Evolutionary conservation across 1,140 invertebrate genomes (phyloP), one percentile per base, ranked within the genome.

Genomic region (Heliconius nattereri): DNA sequence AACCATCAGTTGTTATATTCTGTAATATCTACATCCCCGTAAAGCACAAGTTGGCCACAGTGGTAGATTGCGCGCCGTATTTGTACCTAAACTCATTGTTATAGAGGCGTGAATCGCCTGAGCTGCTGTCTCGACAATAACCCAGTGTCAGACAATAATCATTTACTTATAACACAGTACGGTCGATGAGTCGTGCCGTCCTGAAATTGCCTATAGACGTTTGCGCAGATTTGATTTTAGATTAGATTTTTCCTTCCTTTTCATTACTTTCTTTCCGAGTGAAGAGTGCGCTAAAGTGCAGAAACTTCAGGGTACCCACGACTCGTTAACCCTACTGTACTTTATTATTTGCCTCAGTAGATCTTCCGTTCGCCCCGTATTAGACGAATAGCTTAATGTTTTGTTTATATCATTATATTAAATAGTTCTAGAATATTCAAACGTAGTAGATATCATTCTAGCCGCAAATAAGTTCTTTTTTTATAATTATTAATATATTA

Each of bases 81-180:
- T 76, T 80, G 80, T 79, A 84, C 80, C 84, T 84, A 83, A 80
- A 81, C 82, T 82, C 81, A 78, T 83, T 80, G 81, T 85, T 84
- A 85, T 85, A 87, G 82, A 83, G 91, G 92, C 91, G 88, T 78
- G 79, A n/a, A 76, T 37, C 90, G 90, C 91, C 92, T 57, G 86
- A 90, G 89, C 92, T 94, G 92, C 92, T 94, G 92, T 94, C 92
- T 94, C 87, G 92, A 94, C 92, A 94, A 94, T 94, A 94, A 94
- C 92, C 91, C 90, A 92, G 92, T 94, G 92, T 94, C 91, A 94
- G 92, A 94, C 92, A 94, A 94, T 94, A 94, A 94, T 94, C 88
- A 92, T 92, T 92, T 82, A 66, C 60, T 66, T 52, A 52, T 52
- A 20, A 45, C 5, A 45, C 40, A 45, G 40, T 45, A 45, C 40